Conservation (phyloP, 2,797 vertebrate species). For the Sebastes nivosus region DNA sequence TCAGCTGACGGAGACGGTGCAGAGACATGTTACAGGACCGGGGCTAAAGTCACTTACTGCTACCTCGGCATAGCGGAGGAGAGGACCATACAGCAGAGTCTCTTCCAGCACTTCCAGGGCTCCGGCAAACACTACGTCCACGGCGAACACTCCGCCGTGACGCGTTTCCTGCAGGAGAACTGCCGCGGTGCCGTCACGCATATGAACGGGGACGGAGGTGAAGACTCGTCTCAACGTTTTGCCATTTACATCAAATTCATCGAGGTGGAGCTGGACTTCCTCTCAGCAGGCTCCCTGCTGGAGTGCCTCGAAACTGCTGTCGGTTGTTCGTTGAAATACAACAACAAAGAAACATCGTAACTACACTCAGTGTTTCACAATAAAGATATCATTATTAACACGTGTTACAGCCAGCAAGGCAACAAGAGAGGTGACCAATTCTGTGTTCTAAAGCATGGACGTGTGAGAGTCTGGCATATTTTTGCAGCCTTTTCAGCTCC, state of each 20-base stretch:
- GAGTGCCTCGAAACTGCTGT: conserved; percentile 98
- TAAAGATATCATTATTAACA: conserved; percentile 17
- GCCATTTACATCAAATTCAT: conserved; percentile 97
- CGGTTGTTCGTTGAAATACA: conserved; percentile 95
- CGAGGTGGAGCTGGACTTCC: conserved; percentile 99
- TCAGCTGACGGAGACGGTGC: conserved; percentile 35
- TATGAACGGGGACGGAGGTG: conserved; percentile 22
- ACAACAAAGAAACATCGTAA: conserved; percentile 84
- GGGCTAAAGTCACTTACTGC: conserved; percentile 90
- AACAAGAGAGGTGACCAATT: conserved; percentile 13
- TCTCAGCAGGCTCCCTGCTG: conserved; percentile 95
- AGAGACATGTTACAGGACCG: conserved; percentile 58
- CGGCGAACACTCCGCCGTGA: conserved; percentile 88
- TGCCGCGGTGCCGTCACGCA: conserved; percentile 75
- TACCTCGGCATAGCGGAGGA: conserved; percentile 97
- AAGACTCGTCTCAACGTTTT: conserved; percentile 74
- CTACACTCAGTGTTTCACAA: conserved; percentile 5
- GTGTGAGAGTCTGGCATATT: conserved; percentile 28
- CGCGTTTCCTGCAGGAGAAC: conserved; percentile 95
- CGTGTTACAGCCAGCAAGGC: conserved; percentile 22
- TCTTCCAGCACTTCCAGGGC: conserved; percentile 96
- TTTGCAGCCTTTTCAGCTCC: conserved; percentile 32
- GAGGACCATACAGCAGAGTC: conserved; percentile 94
- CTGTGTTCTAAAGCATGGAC: conserved; percentile 37
- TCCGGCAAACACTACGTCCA: conserved; percentile 89